Evolutionary conservation across 2,113 vertebrate genomes (phyloP), one percentile per base, ranked within the genome.

Genomic region (Larimichthys polyactis): DNA sequence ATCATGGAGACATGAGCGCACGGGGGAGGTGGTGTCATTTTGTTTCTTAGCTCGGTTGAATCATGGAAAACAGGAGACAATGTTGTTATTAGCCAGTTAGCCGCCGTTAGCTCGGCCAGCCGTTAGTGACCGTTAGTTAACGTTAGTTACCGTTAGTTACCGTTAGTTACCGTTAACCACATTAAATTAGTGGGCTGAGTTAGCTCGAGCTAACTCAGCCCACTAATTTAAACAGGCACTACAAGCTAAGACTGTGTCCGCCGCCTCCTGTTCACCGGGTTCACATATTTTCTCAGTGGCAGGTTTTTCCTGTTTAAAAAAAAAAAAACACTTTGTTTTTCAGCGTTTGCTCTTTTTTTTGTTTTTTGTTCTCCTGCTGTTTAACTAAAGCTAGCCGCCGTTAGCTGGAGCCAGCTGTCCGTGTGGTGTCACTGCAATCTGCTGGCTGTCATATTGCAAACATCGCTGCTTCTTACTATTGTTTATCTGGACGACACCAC

Each of bases 151-250:
- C 80, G 46, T 57, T 58, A 82, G n/a, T n/a, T n/a, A n/a, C 93
- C 76, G 79, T 69, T 84, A 82, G 82, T 85, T 68, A 76, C 72
- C 80, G 46, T 57, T 58, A 82, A 71, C 83, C 60, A 68, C 83
- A 82, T 81, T 74, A 79, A 87, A 89, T 90, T 89, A 92, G 88
- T 88, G 91, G 90, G 88, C 89, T 93, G 91, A 92, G 88, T 92
- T 93, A 86, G 91, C 81, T 40, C 4, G 6, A 12, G 73, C 91
- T 84, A 93, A 90, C 91, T 90, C 92, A 92, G 91, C 91, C 91
- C 91, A 92, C 90, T 93, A 91, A 89, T 91, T 93, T 82, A 72
- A 85, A 89, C 63, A 48, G 71, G 11, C 59, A 55, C 36, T 40
- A 9, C 65, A 36, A 3, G 20, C 78, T 27, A 62, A 5, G 12